Percentiles rank a stretch among this genome's conserved stretches.
Evolutionary conservation across 2,113 vertebrate species (phyloP).

Genomic region (Tachysurus vachellii): DNA sequence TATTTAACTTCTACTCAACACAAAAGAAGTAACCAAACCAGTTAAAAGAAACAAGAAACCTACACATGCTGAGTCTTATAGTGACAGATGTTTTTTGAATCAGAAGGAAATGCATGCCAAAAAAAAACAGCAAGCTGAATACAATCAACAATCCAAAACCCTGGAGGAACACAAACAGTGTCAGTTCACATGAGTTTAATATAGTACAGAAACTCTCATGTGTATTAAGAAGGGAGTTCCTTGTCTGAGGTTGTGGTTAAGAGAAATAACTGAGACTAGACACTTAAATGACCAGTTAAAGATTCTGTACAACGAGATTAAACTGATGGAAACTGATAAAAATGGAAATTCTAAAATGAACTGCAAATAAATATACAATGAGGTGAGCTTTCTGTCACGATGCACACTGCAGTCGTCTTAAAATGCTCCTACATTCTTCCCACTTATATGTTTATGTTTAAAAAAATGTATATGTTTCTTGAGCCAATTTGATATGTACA

Average conservation of each 20-base stretch:
- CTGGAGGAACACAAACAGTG: background rate
- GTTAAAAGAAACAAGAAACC: slow-evolving; percentile 61
- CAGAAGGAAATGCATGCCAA: slow-evolving; percentile 45
- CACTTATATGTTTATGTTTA: background rate
- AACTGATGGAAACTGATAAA: background rate
- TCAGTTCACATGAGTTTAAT: background rate
- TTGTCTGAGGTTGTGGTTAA: background rate
- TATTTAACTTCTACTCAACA: slow-evolving; percentile 36
- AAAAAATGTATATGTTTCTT: background rate
- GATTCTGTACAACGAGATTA: background rate
- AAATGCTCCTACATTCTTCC: background rate
- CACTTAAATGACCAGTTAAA: background rate
- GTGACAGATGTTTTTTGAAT: slow-evolving; percentile 51
- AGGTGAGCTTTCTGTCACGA: background rate
- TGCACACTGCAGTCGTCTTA: background rate
- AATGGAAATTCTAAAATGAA: background rate
- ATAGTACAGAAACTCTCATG: background rate
- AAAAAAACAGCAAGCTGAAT: slow-evolving; percentile 45
- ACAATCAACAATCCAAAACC: slow-evolving; percentile 19
- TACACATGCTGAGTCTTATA: slow-evolving; percentile 48
- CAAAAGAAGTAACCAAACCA: slow-evolving; percentile 64
- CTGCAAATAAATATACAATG: background rate
- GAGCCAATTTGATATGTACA: background rate
- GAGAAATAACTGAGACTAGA: background rate
- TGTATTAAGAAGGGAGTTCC: background rate